Evolutionary conservation across 2,888 invertebrate species (phyloP).

Genomic region (Agrochola lychnidis): DNA sequence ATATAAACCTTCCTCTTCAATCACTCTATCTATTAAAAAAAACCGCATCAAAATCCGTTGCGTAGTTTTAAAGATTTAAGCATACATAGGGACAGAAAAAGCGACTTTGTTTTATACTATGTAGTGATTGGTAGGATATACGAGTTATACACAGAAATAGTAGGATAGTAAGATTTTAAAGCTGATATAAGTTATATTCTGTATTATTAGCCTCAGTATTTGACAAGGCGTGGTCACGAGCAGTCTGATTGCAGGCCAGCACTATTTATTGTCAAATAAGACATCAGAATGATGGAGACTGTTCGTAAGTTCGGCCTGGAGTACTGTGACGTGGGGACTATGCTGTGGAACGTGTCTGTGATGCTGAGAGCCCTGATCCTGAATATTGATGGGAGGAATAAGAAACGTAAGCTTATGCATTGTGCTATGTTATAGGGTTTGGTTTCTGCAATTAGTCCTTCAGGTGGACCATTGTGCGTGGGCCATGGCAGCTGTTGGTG

Average conservation of each 20-base stretch:
- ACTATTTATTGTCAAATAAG: constrained; percentile 10
- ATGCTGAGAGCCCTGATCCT: constrained; percentile 71
- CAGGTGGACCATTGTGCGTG: too few relatives aligned
- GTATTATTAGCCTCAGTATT: constrained; percentile 26
- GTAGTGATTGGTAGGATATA: too few relatives aligned
- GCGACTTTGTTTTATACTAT: too few relatives aligned
- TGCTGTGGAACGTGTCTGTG: constrained; percentile 75
- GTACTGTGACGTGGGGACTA: constrained; percentile 75
- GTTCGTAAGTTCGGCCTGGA: constrained; percentile 69
- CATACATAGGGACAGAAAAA: too few relatives aligned
- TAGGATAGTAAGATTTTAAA: not conserved
- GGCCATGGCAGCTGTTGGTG: too few relatives aligned
- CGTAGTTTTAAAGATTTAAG: too few relatives aligned
- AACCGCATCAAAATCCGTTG: too few relatives aligned
- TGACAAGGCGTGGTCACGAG: constrained; percentile 1
- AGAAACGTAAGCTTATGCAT: constrained; percentile 68
- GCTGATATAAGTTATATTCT: not conserved
- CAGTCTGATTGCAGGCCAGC: constrained; percentile 15
- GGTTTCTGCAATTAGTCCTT: too few relatives aligned
- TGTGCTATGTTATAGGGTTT: not conserved
- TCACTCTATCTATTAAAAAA: too few relatives aligned
- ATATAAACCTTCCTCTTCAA: too few relatives aligned
- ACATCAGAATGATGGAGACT: constrained; percentile 31
- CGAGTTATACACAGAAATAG: too few relatives aligned
- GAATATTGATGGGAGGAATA: constrained; percentile 71